Percentiles rank a stretch among this genome's conserved stretches.
These are phyloP conservation scores for Vulpes vulpes DNA, from an alignment of 2,113 vertebrate genomes.

Conservation along the genomic window DNA sequence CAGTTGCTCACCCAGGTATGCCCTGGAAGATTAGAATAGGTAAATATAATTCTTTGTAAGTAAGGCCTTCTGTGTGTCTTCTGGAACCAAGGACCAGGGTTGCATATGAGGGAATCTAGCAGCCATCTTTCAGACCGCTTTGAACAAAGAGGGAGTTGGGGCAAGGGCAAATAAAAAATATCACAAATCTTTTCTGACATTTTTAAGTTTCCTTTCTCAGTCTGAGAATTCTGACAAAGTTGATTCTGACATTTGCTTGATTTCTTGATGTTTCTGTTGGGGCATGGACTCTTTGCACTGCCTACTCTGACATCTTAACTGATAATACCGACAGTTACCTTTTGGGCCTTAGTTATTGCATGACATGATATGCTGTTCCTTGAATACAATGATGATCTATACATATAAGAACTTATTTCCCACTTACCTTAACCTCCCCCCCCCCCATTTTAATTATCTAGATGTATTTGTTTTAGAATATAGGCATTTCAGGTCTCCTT, in stretches of 20 bases:
- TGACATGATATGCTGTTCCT: neutral
- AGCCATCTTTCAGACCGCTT: neutral
- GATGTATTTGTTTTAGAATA: conserved; percentile 24
- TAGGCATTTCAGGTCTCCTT: neutral
- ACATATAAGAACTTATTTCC: neutral
- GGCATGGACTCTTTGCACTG: neutral
- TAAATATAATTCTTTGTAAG: neutral
- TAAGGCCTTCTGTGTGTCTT: neutral
- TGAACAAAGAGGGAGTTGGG: neutral
- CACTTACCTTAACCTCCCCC: neutral
- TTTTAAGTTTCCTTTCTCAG: neutral
- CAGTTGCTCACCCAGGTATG: neutral
- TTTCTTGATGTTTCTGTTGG: conserved; percentile 6
- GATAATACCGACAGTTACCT: neutral
- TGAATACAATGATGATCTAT: neutral
- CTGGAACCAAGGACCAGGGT: neutral
- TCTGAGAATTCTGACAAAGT: conserved; percentile 7
- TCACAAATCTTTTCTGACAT: neutral
- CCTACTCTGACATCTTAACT: neutral
- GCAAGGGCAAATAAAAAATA: neutral
- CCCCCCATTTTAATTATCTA: neutral
- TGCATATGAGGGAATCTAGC: neutral
- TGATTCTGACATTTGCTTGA: neutral
- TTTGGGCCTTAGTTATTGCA: neutral
- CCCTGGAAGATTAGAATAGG: neutral